A percentile compares a stretch with the other conserved stretches of the same genome.
These are phyloP conservation scores for Galaxea fascicularis DNA, from an alignment of 92 coral and sea anemone species.

Conservation along the genomic window DNA sequence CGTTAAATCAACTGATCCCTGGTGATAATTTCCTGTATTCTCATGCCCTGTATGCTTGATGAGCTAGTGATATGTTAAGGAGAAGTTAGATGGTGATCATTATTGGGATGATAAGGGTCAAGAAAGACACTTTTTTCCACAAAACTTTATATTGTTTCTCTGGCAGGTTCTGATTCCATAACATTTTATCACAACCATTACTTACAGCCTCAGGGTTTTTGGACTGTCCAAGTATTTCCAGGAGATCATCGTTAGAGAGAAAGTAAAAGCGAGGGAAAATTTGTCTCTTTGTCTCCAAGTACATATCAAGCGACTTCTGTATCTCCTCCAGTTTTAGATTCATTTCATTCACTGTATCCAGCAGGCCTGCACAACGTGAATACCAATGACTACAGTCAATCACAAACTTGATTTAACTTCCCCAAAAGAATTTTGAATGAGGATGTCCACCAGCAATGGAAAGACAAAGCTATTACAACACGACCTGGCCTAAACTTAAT, in stretches of 20 bases:
- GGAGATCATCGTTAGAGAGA: constrained; percentile 95
- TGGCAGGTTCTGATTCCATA: no score
- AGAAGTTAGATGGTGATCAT: no score
- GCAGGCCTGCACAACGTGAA: constrained; percentile 67
- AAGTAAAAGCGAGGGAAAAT: constrained; percentile 98
- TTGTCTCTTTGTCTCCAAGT: constrained; percentile 97
- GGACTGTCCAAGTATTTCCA: constrained; percentile 99
- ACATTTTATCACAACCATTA: neutral
- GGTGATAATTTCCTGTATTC: no score
- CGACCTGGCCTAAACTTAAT: no score
- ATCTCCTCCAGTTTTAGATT: constrained; percentile 97
- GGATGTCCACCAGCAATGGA: no score
- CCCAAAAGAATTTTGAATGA: no score
- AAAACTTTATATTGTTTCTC: neutral
- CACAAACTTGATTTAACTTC: neutral
- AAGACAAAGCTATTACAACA: no score
- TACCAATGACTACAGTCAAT: neutral
- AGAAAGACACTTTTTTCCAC: neutral
- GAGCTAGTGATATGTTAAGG: no score
- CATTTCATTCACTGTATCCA: constrained; percentile 97
- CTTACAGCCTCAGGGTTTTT: constrained; percentile 99
- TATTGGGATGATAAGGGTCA: no score
- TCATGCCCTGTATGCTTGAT: no score
- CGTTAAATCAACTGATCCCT: no score
- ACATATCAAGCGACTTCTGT: constrained; percentile 98